Base-by-base conservation (phyloP, 2,797 vertebrate genomes). In the Paratrypauchen microcephalus region DNA sequence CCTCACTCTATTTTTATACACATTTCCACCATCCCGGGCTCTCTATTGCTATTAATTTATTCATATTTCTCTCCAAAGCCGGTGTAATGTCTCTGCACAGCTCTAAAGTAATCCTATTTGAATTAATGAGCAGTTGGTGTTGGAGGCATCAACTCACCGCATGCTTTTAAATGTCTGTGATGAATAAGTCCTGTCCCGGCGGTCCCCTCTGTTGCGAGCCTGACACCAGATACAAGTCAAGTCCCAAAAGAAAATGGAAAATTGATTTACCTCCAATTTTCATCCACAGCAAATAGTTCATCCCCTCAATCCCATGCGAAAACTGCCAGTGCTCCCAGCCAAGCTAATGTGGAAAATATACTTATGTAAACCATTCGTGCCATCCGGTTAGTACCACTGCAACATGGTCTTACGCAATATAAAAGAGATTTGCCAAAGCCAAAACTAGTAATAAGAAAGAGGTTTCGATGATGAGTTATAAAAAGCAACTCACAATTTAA, bases 241-340 rank as follows among this genome's bases (percentile, higher is more conserved):
- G 86, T 87, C 86, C 86, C 85, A 73, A 85, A 89, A 91, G 91
- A 91, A 94, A 92, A 92, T 90, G 85, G 91, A 91, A 92, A 93
- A 93, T 92, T 92, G 88, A 93, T 93, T 93, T 89, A 89, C 86
- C 77, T 88, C 58, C 85, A 87, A 85, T 92, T 90, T 91, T 89
- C 81, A 87, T 86, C 85, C 71, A 24, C 79, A 84, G 86, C 88
- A 91, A 91, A 91, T 76, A 81, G 83, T 90, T 90, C 77, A 83
- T 87, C 80, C 73, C 66, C 32, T 69, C 81, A 86, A 88, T 89
- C 88, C 87, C 84, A 84, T 56, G 76, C 73, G 79, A 83, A 81
- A 86, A 81, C 74, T 72, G 66, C 69, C 71, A 24, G 72, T 48
- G 81, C 78, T 85, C 89, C 78, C 74, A 65, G 77, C 60, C 59